phyloP scores from a whole-genome alignment of 2,888 invertebrate species.

The Tanypteryx hageni region DNA sequence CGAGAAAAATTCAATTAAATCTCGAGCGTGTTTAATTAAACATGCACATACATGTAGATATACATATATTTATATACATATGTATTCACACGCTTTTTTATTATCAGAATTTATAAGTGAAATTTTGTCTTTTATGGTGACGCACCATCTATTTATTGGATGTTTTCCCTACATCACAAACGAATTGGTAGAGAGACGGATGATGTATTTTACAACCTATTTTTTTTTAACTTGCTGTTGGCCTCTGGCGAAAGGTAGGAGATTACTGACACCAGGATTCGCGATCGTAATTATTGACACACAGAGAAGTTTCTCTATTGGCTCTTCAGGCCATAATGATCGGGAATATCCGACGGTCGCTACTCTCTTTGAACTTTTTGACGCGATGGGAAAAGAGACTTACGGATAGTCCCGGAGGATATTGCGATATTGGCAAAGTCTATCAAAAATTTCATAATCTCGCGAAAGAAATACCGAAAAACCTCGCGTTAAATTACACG shows the following conservation, averaged over 20 bases:
- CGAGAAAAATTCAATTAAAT: not conserved
- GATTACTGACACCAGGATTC: not conserved
- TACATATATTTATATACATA: too few relatives aligned
- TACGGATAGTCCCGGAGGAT: not conserved
- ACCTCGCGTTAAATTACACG: too few relatives aligned
- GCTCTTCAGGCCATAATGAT: not conserved
- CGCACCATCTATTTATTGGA: not conserved
- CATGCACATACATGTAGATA: too few relatives aligned
- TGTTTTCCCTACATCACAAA: not conserved
- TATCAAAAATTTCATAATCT: not conserved
- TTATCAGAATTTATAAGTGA: too few relatives aligned
- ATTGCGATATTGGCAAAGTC: not conserved
- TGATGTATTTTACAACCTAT: not conserved
- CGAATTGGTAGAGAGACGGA: not conserved
- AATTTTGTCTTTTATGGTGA: too few relatives aligned
- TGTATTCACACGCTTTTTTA: too few relatives aligned
- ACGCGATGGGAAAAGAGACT: not conserved
- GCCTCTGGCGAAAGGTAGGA: slow-evolving; percentile 12
- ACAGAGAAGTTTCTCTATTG: slow-evolving; percentile 13
- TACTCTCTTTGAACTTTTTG: slow-evolving; percentile 2
- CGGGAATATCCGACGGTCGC: not conserved
- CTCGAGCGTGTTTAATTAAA: too few relatives aligned
- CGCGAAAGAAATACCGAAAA: too few relatives aligned
- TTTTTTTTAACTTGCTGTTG: not conserved
- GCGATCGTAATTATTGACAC: not conserved